A percentile compares a stretch with the other conserved stretches of the same genome.
Conservation (phyloP, 2,888 invertebrate genomes). For the Elegia similella region DNA sequence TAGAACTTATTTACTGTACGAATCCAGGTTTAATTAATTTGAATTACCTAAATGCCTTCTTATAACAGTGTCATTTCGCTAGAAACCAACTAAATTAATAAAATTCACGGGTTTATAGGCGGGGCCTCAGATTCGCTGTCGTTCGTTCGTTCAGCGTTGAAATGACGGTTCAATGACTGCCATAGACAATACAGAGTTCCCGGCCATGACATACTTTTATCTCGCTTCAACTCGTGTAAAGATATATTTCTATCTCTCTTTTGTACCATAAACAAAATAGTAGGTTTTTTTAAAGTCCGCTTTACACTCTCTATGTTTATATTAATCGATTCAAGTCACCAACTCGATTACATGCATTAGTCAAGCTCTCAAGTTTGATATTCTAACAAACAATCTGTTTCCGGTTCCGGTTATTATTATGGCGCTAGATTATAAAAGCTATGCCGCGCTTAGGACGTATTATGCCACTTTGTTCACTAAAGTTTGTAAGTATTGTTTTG, state of each 20-base stretch:
- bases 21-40: slow-evolving; percentile 19
- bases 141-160: slow-evolving; percentile 68
- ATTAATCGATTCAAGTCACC: too few relatives aligned
- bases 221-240: neutral
- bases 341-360: too few relatives aligned
- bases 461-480: too few relatives aligned
- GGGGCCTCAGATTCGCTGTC: slow-evolving; percentile 69
- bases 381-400: neutral
- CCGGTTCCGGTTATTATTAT: neutral
- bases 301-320: neutral
- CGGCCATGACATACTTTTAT: slow-evolving; percentile 3
- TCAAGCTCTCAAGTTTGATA: too few relatives aligned
- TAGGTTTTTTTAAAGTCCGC: neutral
- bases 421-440: neutral
- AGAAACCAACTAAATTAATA: slow-evolving; percentile 63
- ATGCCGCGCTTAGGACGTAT: too few relatives aligned
- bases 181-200: slow-evolving; percentile 43
- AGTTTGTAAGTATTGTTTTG: too few relatives aligned
- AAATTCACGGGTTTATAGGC: slow-evolving; percentile 69
- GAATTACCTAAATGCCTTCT: slow-evolving; percentile 63
- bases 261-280: neutral
- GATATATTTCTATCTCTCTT: neutral
- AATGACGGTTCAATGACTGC: slow-evolving; percentile 64
- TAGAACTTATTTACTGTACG: slow-evolving; percentile 14
- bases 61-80: slow-evolving; percentile 71